phyloP scores from a whole-genome alignment of 2,888 invertebrate genomes.

The Drosophila rellima region DNA sequence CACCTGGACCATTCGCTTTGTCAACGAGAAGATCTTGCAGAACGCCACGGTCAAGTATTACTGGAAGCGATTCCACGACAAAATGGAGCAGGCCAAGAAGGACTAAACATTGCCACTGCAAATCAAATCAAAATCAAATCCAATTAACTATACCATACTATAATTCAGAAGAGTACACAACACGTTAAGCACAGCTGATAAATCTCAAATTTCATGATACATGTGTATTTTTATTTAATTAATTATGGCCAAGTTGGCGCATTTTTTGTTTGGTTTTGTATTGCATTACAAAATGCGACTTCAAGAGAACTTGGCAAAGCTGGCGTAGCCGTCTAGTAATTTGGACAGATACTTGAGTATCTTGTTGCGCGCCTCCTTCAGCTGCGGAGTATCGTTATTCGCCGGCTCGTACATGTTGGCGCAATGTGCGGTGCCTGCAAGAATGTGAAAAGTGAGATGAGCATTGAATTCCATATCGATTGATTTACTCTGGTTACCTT shows the following conservation, averaged over 20 bases:
- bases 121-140: not conserved
- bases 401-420: constrained; percentile 95
- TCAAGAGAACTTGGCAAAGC: constrained; percentile 39
- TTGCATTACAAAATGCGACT: constrained; percentile 15
- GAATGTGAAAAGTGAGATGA: not conserved
- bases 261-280: constrained; percentile 11
- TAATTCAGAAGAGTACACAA: constrained; percentile 15
- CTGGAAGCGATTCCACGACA: constrained; percentile 77
- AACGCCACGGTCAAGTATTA: constrained; percentile 66
- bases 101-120: constrained; percentile 40
- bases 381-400: constrained; percentile 88
- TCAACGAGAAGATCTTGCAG: constrained; percentile 65
- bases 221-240: constrained; percentile 16
- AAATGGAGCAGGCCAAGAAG: constrained; percentile 80
- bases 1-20: constrained; percentile 56
- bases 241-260: constrained; percentile 14
- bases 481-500: constrained; percentile 87
- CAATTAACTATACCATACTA: not conserved
- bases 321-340: constrained; percentile 56
- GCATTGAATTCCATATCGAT: constrained; percentile 1
- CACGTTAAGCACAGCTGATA: constrained; percentile 31
- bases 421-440: constrained; percentile 96
- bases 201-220: constrained; percentile 37
- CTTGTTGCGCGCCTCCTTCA: constrained; percentile 89
- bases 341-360: constrained; percentile 85